A percentile compares a stretch with the other conserved stretches of the same genome.
Conservation (phyloP, 1,140 invertebrate genomes). For the Maconellicoccus hirsutus region DNA sequence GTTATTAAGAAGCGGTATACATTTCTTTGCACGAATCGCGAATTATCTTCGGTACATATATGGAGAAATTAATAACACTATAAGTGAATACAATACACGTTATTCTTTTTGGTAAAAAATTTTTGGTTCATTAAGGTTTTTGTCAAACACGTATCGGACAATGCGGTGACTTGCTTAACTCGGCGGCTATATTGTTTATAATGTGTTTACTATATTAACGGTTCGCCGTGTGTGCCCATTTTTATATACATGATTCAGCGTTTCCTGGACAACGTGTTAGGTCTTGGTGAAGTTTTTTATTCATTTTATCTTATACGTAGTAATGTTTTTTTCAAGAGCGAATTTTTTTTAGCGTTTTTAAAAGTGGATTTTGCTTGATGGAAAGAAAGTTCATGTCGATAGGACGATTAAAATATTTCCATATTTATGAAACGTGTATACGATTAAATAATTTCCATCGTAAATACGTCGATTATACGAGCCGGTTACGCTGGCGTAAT, state of each 20-base stretch:
- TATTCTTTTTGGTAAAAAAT: constrained; percentile 1
- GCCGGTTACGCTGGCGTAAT: too few relatives aligned
- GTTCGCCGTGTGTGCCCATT: constrained; percentile 16
- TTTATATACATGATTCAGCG: constrained; percentile 20
- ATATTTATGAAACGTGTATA: background rate
- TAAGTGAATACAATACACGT: background rate
- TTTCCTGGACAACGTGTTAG: constrained; percentile 10
- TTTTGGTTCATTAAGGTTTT: constrained; percentile 14
- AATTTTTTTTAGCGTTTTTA: background rate
- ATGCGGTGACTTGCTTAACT: constrained; percentile 22
- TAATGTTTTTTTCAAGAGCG: background rate
- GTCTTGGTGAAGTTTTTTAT: background rate
- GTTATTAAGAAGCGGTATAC: constrained; percentile 13
- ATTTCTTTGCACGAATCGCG: constrained; percentile 21
- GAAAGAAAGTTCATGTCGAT: background rate
- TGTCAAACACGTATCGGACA: constrained; percentile 18
- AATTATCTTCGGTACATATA: constrained; percentile 15
- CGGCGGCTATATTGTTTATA: background rate
- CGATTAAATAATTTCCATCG: background rate
- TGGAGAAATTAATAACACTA: constrained; percentile 9
- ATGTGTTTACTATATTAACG: constrained; percentile 7
- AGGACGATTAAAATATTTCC: background rate
- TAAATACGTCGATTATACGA: background rate
- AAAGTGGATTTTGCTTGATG: background rate
- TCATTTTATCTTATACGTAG: background rate